phyloP scores from a whole-genome alignment of 2,888 invertebrate species.

The Carterocephalus palaemon region DNA sequence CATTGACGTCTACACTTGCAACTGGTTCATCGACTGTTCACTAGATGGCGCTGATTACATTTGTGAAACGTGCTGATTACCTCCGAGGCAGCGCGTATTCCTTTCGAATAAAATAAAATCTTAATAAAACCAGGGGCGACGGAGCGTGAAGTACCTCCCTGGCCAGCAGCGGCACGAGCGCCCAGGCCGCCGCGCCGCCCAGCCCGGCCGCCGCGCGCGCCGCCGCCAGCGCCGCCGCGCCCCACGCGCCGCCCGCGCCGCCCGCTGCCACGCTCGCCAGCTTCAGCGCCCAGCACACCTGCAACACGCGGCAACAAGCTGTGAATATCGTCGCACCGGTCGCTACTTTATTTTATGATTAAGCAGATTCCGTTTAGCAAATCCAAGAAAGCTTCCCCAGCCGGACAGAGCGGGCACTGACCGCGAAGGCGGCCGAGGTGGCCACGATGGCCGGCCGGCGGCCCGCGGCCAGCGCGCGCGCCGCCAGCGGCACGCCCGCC shows the following conservation, averaged over 20 bases:
- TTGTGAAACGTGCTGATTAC: too few species aligned
- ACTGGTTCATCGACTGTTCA: too few species aligned
- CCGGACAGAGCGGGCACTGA: conserved; percentile 34
- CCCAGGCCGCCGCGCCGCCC: conserved; percentile 60
- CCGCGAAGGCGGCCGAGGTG: conserved; percentile 50
- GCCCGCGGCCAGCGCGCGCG: conserved; percentile 44
- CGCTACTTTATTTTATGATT: too few species aligned
- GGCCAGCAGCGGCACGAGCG: conserved; percentile 51
- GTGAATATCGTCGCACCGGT: too few species aligned
- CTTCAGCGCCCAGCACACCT: conserved; percentile 62
- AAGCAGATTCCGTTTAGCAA: too few species aligned
- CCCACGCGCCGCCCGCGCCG: conserved; percentile 44
- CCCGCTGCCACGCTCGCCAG: conserved; percentile 42
- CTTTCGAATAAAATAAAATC: too few species aligned
- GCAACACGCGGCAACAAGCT: conserved; percentile 8
- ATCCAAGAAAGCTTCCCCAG: too few species aligned
- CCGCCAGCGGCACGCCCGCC: conserved; percentile 53
- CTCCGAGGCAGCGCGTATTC: too few species aligned
- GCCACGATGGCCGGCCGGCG: conserved; percentile 50
- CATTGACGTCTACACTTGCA: too few species aligned
- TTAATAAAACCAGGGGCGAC: too few species aligned
- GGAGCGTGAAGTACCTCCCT: conserved; percentile 42
- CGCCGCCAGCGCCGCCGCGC: conserved; percentile 49
- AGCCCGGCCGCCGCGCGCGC: conserved; percentile 56
- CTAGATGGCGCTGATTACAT: too few species aligned